phyloP scores from a whole-genome alignment of 2,113 vertebrate genomes.

The Oncorhynchus clarkii region DNA sequence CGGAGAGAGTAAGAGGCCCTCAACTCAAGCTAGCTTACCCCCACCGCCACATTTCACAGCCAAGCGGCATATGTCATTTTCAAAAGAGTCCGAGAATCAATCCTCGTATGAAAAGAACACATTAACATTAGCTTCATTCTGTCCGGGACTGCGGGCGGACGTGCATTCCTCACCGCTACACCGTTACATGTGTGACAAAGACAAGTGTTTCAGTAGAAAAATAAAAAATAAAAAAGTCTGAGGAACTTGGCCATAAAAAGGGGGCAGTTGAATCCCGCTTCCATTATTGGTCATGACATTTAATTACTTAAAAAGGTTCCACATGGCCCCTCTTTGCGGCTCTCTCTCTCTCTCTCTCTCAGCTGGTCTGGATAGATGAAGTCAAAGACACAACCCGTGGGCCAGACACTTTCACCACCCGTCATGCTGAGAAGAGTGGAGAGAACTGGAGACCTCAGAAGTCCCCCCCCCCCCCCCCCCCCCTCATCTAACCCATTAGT shows the following conservation, averaged over 20 bases:
- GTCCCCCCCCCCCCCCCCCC: not conserved
- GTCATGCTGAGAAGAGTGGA: not conserved
- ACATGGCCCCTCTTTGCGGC: slow-evolving; percentile 21
- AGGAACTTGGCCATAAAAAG: slow-evolving; percentile 16
- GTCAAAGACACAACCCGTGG: slow-evolving; percentile 2
- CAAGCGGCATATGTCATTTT: slow-evolving; percentile 44
- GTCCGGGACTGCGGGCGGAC: slow-evolving; percentile 22
- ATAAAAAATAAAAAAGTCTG: not conserved
- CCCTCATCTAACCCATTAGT: not conserved
- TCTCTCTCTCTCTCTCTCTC: not conserved
- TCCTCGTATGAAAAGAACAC: slow-evolving; percentile 45
- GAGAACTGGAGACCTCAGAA: not conserved
- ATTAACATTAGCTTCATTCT: slow-evolving; percentile 44
- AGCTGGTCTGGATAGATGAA: not conserved
- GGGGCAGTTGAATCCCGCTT: slow-evolving; percentile 10
- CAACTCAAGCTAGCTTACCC: slow-evolving; percentile 19
- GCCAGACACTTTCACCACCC: slow-evolving; percentile 6
- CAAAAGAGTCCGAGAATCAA: slow-evolving; percentile 40
- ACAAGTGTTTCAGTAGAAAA: slow-evolving; percentile 7
- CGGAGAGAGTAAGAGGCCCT: slow-evolving; percentile 11
- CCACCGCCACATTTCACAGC: slow-evolving; percentile 22
- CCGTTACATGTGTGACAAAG: slow-evolving; percentile 27
- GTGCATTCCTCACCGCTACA: slow-evolving; percentile 30
- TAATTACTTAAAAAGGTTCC: slow-evolving; percentile 47
- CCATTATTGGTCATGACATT: slow-evolving; percentile 40